Conservation (phyloP, 2,797 vertebrate genomes). For the Amphiprion clarkii region DNA sequence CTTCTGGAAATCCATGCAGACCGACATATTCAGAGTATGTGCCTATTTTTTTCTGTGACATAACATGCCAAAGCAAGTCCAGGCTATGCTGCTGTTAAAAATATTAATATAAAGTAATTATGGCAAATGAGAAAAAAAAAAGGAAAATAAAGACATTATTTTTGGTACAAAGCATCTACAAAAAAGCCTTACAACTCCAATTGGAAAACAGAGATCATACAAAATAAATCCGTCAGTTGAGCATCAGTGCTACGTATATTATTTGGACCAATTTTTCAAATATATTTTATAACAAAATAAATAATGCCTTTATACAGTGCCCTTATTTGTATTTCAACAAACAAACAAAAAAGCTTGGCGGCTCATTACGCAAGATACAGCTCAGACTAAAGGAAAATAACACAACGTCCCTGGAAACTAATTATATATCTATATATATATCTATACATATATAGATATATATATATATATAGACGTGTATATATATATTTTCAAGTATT, state of each 20-base stretch:
- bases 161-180: slow-evolving; percentile 97
- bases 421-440: slow-evolving; percentile 82
- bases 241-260: slow-evolving; percentile 90
- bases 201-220: slow-evolving; percentile 90
- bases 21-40: slow-evolving; percentile 82
- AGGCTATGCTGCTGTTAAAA: slow-evolving; percentile 85
- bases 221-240: slow-evolving; percentile 90
- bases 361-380: slow-evolving; percentile 92
- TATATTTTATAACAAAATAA: slow-evolving; percentile 96
- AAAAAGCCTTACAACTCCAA: slow-evolving; percentile 93
- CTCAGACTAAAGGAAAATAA: slow-evolving; percentile 93
- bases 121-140: slow-evolving; percentile 72
- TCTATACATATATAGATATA: slow-evolving; percentile 64
- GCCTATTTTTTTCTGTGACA: slow-evolving; percentile 83
- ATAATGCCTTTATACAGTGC: slow-evolving; percentile 96
- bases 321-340: slow-evolving; percentile 91
- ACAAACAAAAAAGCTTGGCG: slow-evolving; percentile 91
- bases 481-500: slow-evolving; percentile 91
- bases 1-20: slow-evolving; percentile 81
- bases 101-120: slow-evolving; percentile 86
- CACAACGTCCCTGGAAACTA: slow-evolving; percentile 90
- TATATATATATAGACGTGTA: slow-evolving; percentile 54
- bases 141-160: slow-evolving; percentile 79
- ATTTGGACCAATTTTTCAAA: slow-evolving; percentile 92
- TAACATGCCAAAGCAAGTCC: slow-evolving; percentile 82